Evolutionary conservation across 2,113 vertebrate species (phyloP).

Genomic region (Notiomystis cincta): DNA sequence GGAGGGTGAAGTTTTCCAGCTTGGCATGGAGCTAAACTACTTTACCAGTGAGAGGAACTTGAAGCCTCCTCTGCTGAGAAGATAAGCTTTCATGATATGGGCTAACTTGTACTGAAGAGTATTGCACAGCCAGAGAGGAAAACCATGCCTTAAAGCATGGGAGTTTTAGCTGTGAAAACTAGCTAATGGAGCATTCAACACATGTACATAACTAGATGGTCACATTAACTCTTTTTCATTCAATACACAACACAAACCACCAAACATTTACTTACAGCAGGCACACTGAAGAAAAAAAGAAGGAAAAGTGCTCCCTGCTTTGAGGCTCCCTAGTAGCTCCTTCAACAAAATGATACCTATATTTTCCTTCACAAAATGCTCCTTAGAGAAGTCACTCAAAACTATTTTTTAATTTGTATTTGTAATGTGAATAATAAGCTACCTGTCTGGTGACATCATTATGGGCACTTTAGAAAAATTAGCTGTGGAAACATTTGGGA

Average conservation of each 20-base stretch:
- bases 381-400: background rate
- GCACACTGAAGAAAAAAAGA: background rate
- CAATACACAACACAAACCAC: background rate
- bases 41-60: conserved; percentile 31
- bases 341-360: background rate
- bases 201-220: background rate
- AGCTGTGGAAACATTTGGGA: background rate
- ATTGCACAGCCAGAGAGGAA: background rate
- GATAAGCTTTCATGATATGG: conserved; percentile 38
- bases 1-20: conserved; percentile 43
- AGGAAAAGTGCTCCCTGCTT: background rate
- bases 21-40: conserved; percentile 46
- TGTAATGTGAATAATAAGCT: background rate
- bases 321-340: background rate
- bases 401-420: background rate
- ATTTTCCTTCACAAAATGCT: background rate
- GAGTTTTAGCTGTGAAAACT: background rate
- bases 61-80: background rate
- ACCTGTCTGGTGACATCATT: background rate
- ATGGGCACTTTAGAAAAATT: background rate
- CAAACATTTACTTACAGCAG: background rate
- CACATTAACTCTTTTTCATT: background rate
- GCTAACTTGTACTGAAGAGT: background rate
- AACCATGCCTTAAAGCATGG: background rate
- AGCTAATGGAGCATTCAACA: background rate